Percentiles rank a stretch among this genome's conserved stretches.
Conservation (phyloP, 2,888 invertebrate species). For the Hoplodrina ambigua region DNA sequence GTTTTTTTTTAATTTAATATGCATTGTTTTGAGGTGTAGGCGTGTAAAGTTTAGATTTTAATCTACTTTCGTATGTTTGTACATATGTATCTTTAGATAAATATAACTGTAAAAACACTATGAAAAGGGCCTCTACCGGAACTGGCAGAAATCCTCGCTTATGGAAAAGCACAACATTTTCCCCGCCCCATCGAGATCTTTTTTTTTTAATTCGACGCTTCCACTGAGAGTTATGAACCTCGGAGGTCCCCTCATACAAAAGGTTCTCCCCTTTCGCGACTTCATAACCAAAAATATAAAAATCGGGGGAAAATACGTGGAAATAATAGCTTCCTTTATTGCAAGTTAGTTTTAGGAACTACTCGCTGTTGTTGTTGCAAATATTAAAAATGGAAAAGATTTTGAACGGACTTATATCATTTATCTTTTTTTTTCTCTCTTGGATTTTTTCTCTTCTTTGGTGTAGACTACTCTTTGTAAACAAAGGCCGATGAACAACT, state of each 20-base stretch:
- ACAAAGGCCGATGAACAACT: conserved; percentile 37
- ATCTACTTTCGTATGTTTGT: not conserved
- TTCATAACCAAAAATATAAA: conserved; percentile 60
- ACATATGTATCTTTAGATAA: not conserved
- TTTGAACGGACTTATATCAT: not conserved
- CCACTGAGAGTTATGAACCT: conserved; percentile 60
- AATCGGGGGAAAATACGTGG: conserved; percentile 33
- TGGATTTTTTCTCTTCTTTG: not conserved
- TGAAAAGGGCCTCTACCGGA: conserved; percentile 8
- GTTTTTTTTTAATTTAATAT: not conserved
- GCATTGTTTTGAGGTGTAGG: not conserved
- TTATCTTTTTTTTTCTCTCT: not conserved
- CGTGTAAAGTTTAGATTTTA: too few relatives aligned
- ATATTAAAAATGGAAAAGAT: conserved; percentile 3
- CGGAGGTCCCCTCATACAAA: conserved; percentile 56
- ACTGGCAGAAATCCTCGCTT: conserved; percentile 39
- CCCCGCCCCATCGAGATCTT: conserved; percentile 45
- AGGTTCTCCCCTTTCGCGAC: conserved; percentile 48
- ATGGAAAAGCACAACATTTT: conserved; percentile 47
- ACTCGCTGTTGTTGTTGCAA: conserved; percentile 17
- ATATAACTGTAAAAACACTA: not conserved
- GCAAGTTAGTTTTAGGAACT: conserved; percentile 40
- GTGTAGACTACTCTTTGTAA: conserved; percentile 22
- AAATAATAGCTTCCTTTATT: conserved; percentile 49
- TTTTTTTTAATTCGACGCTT: conserved; percentile 60